Base-by-base conservation (phyloP, 2,113 vertebrate species). In the Pimephales promelas region DNA sequence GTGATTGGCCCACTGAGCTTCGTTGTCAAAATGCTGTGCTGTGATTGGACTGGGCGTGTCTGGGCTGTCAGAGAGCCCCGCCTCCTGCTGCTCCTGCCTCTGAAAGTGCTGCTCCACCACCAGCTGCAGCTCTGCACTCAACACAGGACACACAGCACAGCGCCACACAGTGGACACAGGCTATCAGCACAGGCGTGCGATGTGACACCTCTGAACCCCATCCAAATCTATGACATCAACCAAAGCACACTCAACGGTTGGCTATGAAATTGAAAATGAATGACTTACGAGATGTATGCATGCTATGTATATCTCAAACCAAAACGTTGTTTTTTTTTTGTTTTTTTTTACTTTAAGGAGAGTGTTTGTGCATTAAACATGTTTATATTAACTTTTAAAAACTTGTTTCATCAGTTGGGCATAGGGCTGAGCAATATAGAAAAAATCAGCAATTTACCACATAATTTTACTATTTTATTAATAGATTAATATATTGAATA, bases 91-190 rank as follows among this genome's bases (percentile, higher is more conserved):
- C 81, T 88, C 89, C 72, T 89, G 85, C 84, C 79, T 88, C 82
- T 89, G 89, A 87, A 88, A 87, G 79, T 92, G 92, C 80, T 93
- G 94, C 90, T 93, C 92, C 90, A 91, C 90, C 89, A 88, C 91
- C 82, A 89, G 61, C 87, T 94, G 92, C 66, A 94, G 87, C 77
- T 93, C 94, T 94, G 92, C 34, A 24, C 70, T 84, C 85, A 77
- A 79, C 70, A 78, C 57, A 86, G 52, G 56, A 66, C 66, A 85
- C 61, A 87, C 84, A 83, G 74, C 45, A 84, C 64, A 82, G 22
- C 10, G n/a, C 83, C 80, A 85, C 78, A 80, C 59, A 66, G 78
- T 45, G 68, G 54, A 77, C 64, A 82, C 31, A 66, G 70, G 54
- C 64, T 31, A 62, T 82, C 62, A 86, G 72, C 62, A 28, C 61